Percentiles rank a stretch among this genome's conserved stretches.
Evolutionary conservation across 2,888 invertebrate species (phyloP).

Genomic region (Macrophya alboannulata): DNA sequence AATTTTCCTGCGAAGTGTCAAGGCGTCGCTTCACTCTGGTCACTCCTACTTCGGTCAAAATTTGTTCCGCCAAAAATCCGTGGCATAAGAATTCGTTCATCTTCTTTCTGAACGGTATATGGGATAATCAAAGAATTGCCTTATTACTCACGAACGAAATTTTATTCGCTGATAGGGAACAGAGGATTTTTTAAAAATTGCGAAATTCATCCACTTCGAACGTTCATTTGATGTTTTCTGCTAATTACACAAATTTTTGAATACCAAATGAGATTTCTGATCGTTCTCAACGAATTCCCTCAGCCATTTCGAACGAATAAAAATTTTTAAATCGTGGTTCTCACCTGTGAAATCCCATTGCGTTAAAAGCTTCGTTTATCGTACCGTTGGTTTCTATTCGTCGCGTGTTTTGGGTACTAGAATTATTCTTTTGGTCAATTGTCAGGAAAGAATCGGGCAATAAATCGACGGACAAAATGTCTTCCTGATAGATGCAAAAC

Average conservation of each 20-base stretch:
- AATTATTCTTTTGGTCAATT: slow-evolving; percentile 69
- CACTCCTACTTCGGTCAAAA: slow-evolving; percentile 84
- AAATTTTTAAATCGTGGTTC: slow-evolving; percentile 46
- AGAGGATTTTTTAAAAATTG: background rate
- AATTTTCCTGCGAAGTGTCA: slow-evolving; percentile 76
- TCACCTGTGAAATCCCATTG: slow-evolving; percentile 88
- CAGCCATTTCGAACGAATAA: background rate
- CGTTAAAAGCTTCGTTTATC: slow-evolving; percentile 84
- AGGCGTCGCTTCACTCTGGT: slow-evolving; percentile 79
- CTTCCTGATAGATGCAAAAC: slow-evolving; percentile 82
- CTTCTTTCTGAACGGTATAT: slow-evolving; percentile 83
- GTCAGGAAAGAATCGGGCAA: slow-evolving; percentile 86
- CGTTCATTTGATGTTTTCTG: too few species aligned
- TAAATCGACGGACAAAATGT: slow-evolving; percentile 86
- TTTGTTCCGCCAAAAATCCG: slow-evolving; percentile 88
- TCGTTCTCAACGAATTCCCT: background rate
- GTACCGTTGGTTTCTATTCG: slow-evolving; percentile 81
- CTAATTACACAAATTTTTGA: too few species aligned
- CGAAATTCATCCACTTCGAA: too few species aligned
- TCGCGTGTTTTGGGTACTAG: slow-evolving; percentile 18
- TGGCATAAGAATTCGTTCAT: slow-evolving; percentile 91
- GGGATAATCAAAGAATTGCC: background rate
- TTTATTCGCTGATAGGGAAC: slow-evolving; percentile 32
- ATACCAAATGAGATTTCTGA: background rate
- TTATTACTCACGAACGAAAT: background rate